Percentiles rank a stretch among this genome's conserved stretches.
phyloP scores from a whole-genome alignment of 30 jellyfish, hydroid and myxozoan species.

The Rhopilema esculentum region DNA sequence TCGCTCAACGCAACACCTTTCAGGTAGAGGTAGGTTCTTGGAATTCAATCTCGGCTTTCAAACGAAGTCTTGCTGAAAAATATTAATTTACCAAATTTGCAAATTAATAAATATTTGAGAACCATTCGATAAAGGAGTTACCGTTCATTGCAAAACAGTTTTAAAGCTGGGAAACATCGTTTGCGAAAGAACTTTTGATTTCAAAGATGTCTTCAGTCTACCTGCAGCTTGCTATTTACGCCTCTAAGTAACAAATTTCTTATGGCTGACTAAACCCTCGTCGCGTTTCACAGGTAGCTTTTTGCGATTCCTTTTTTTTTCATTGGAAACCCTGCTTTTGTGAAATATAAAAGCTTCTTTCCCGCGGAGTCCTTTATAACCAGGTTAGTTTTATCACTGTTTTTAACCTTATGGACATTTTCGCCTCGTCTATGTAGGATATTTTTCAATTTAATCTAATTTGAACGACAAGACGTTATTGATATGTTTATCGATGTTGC shows the following conservation, averaged over 20 bases:
- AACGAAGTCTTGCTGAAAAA: too few relatives aligned
- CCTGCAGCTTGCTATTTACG: slow-evolving; percentile 20
- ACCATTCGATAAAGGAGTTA: too few relatives aligned
- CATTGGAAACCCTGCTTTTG: background rate
- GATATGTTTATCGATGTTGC: background rate
- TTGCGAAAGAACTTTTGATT: too few relatives aligned
- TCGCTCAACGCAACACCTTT: too few relatives aligned
- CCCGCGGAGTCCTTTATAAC: background rate
- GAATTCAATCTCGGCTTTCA: too few relatives aligned
- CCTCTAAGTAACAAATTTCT: background rate
- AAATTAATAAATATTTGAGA: too few relatives aligned
- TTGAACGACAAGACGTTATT: background rate
- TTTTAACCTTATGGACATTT: background rate
- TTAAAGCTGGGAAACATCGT: too few relatives aligned
- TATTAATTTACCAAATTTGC: too few relatives aligned
- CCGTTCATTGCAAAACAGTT: too few relatives aligned
- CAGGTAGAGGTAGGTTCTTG: too few relatives aligned
- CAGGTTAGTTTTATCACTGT: background rate
- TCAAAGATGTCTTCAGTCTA: too few relatives aligned
- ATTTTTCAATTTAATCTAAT: too few relatives aligned
- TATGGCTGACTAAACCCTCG: slow-evolving; percentile 18
- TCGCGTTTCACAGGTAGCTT: background rate
- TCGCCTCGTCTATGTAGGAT: background rate
- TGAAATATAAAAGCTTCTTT: background rate
- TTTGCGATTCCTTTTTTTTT: background rate